These are phyloP conservation scores for Carcharodon carcharias DNA, from an alignment of 2,797 vertebrate species.

Conservation along the genomic window DNA sequence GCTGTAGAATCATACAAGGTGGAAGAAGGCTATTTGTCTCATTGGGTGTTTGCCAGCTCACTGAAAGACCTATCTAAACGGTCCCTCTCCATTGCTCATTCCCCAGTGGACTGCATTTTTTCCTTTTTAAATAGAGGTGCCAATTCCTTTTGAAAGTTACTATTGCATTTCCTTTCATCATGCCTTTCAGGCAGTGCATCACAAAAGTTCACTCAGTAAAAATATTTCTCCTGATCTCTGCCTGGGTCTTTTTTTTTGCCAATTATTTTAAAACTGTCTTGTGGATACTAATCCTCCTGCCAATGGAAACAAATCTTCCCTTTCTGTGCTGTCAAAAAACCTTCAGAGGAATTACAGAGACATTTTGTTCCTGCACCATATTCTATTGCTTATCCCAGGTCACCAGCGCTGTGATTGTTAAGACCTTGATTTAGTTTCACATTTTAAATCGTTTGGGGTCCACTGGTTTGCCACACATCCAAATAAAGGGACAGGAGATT, in stretches of 20 bases:
- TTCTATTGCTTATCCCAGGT: too few relatives aligned
- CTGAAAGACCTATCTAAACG: neutral
- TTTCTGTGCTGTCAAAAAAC: neutral
- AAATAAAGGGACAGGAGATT: neutral
- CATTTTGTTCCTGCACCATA: neutral
- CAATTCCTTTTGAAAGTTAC: neutral
- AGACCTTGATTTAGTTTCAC: neutral
- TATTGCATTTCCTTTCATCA: neutral
- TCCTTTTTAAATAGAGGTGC: neutral
- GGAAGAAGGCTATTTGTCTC: neutral
- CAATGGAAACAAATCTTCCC: neutral
- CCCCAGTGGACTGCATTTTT: neutral
- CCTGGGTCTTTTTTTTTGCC: neutral
- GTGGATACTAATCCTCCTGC: neutral
- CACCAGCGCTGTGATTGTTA: too few relatives aligned
- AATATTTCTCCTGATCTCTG: neutral
- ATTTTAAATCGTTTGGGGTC: neutral
- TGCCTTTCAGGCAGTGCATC: neutral
- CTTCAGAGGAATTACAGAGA: neutral
- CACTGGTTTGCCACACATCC: neutral
- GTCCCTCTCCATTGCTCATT: neutral
- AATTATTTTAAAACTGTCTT: neutral
- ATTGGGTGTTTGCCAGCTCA: neutral
- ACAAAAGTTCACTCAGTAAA: neutral
- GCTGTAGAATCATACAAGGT: neutral